Conservation (phyloP, 2,888 invertebrate genomes). For the Galerucella calmariensis region DNA sequence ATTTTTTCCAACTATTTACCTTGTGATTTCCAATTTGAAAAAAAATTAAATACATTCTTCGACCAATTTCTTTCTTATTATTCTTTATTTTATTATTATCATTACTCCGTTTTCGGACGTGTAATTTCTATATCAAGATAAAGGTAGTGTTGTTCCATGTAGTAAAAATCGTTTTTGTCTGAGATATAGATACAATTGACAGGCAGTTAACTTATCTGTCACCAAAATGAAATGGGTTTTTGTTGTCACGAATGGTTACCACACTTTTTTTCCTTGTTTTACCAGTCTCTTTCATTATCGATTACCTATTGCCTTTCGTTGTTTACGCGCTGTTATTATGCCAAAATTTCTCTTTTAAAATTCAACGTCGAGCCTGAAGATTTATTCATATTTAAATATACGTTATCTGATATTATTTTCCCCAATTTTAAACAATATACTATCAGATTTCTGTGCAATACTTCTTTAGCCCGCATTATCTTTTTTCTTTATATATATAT, state of each 20-base stretch:
- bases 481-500: neutral
- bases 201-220: slow-evolving; percentile 31
- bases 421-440: neutral
- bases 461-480: neutral
- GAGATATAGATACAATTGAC: slow-evolving; percentile 24
- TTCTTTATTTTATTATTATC: too few relatives aligned
- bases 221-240: slow-evolving; percentile 30
- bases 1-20: too few relatives aligned
- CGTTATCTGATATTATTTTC: neutral
- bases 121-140: neutral
- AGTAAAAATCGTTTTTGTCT: slow-evolving; percentile 13
- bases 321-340: slow-evolving; percentile 11
- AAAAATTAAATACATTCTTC: too few relatives aligned
- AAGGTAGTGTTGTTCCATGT: slow-evolving; percentile 3
- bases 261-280: slow-evolving; percentile 29
- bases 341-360: slow-evolving; percentile 11
- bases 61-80: too few relatives aligned
- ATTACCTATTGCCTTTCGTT: slow-evolving; percentile 17
- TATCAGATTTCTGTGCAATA: neutral
- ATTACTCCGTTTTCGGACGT: too few relatives aligned
- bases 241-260: slow-evolving; percentile 31
- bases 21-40: too few relatives aligned
- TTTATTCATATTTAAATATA: too few relatives aligned
- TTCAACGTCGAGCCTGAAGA: too few relatives aligned
- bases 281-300: slow-evolving; percentile 17